These are phyloP conservation scores for Amphiduros pacificus DNA, from an alignment of 2,888 invertebrate genomes.

Conservation along the genomic window DNA sequence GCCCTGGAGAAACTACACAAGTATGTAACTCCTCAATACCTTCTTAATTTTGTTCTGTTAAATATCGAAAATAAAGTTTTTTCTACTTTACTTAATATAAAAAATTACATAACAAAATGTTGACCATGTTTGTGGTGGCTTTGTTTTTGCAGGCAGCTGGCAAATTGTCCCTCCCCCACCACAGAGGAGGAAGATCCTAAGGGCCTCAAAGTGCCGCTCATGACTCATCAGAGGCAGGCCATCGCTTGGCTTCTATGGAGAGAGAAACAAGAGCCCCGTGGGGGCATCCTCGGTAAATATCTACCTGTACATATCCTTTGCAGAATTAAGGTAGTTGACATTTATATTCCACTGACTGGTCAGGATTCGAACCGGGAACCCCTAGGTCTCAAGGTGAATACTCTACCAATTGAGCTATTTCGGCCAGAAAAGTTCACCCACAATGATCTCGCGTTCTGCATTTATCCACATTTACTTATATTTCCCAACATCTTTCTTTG, in stretches of 20 bases:
- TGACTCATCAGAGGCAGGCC: slow-evolving; percentile 84
- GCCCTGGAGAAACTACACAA: slow-evolving; percentile 53
- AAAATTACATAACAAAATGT: background rate
- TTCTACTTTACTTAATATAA: background rate
- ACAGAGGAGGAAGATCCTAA: slow-evolving; percentile 60
- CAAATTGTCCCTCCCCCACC: slow-evolving; percentile 43
- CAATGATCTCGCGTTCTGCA: too few relatives aligned
- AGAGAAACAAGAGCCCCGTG: slow-evolving; percentile 79
- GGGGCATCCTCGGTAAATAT: slow-evolving; percentile 78
- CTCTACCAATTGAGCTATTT: too few relatives aligned
- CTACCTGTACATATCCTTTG: background rate
- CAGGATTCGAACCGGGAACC: too few relatives aligned
- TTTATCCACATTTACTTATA: too few relatives aligned
- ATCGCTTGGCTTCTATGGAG: slow-evolving; percentile 88
- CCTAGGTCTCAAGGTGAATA: too few relatives aligned
- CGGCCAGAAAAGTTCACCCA: background rate
- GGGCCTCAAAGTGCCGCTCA: slow-evolving; percentile 70
- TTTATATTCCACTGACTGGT: too few relatives aligned
- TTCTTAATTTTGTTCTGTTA: background rate
- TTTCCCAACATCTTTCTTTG: too few relatives aligned
- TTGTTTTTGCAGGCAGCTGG: slow-evolving; percentile 46
- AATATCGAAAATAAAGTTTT: background rate
- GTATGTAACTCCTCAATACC: slow-evolving; percentile 32
- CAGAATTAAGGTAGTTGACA: background rate
- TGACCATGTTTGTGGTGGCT: background rate